Conservation (phyloP, 1,140 invertebrate species). For the Watersipora subatra region DNA sequence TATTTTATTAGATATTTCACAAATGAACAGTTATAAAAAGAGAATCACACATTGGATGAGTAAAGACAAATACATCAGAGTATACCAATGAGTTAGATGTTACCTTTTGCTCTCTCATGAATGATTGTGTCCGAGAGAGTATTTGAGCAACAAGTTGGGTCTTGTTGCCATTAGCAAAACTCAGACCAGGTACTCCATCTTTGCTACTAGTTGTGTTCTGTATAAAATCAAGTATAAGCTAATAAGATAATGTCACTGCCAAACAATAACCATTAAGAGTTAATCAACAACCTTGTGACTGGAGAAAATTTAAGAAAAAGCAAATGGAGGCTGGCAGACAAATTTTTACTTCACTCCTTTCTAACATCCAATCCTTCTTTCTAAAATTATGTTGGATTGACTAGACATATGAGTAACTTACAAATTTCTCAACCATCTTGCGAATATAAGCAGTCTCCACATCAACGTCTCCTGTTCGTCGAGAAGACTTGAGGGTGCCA, state of each 20-base stretch:
- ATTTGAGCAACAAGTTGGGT: slow-evolving; percentile 13
- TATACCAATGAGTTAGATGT: not conserved
- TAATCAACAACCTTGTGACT: too few relatives aligned
- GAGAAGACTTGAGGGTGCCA: slow-evolving; percentile 17
- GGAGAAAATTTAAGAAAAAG: not conserved
- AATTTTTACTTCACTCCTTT: not conserved
- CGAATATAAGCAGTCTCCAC: slow-evolving; percentile 27
- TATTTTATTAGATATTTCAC: too few relatives aligned
- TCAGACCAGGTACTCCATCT: not conserved
- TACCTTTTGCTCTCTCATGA: slow-evolving; percentile 27
- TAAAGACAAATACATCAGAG: not conserved
- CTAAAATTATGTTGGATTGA: not conserved
- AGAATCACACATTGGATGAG: not conserved
- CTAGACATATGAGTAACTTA: slow-evolving; percentile 7
- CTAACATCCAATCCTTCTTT: not conserved
- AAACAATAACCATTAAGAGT: not conserved
- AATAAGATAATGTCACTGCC: not conserved
- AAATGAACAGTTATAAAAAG: too few relatives aligned
- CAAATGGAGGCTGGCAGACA: not conserved
- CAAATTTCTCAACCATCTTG: slow-evolving; percentile 25
- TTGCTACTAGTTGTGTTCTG: not conserved
- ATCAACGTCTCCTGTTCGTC: slow-evolving; percentile 4
- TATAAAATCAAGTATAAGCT: not conserved
- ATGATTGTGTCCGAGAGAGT: slow-evolving; percentile 23
- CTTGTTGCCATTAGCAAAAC: not conserved